Evolutionary conservation across 2,888 invertebrate genomes (phyloP).

Genomic region (Therioaphis trifolii): DNA sequence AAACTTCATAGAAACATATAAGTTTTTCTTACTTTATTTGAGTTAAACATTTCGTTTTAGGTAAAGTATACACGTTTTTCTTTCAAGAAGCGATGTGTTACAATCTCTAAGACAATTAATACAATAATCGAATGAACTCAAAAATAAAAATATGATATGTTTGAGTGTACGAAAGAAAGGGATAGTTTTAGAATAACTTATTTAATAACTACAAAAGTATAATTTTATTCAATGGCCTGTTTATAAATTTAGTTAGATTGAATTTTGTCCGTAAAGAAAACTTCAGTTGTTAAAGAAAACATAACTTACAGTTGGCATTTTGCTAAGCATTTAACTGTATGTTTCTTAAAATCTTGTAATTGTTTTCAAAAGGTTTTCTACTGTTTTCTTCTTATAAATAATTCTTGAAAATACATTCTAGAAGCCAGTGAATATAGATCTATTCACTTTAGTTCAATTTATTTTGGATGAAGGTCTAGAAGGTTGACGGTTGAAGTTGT

Average conservation of each 20-base stretch:
- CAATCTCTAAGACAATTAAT: too few species aligned
- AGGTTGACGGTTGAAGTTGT: slow-evolving; percentile 14
- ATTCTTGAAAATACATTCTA: not conserved
- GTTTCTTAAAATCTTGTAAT: not conserved
- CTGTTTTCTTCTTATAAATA: not conserved
- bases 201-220: too few species aligned
- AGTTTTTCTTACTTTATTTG: too few species aligned
- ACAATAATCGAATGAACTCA: too few species aligned
- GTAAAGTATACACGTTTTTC: too few species aligned
- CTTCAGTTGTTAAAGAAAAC: not conserved
- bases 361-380: not conserved
- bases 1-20: too few species aligned
- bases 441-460: not conserved
- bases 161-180: too few species aligned
- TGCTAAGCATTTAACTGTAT: not conserved
- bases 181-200: too few species aligned
- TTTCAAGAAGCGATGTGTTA: too few species aligned
- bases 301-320: not conserved
- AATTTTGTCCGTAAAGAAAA: not conserved
- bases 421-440: not conserved
- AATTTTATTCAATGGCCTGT: too few species aligned
- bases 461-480: not conserved
- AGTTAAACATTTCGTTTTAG: too few species aligned
- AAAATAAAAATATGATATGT: too few species aligned
- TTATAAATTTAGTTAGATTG: not conserved